Percentiles rank a stretch among this genome's conserved stretches.
Evolutionary conservation across 2,888 invertebrate genomes (phyloP).

Genomic region (Mallateleia sp.): DNA sequence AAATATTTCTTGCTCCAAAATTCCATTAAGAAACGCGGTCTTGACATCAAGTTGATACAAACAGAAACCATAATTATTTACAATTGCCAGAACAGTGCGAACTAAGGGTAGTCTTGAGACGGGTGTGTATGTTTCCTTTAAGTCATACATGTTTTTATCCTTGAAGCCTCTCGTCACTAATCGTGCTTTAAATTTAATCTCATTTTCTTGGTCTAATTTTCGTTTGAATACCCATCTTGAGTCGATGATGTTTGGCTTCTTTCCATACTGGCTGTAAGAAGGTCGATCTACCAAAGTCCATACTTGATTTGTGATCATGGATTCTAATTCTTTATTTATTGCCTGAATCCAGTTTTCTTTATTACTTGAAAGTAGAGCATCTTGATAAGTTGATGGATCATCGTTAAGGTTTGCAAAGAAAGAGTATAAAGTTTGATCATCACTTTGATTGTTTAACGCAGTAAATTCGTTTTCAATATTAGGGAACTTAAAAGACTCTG

Average conservation of each 20-base stretch:
- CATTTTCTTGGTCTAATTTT: constrained; percentile 53
- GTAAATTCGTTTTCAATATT: background rate
- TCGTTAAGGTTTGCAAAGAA: background rate
- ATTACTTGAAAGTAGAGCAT: background rate
- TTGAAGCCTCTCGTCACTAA: constrained; percentile 59
- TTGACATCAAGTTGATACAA: background rate
- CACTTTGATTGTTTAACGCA: too few relatives aligned
- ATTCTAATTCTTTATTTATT: constrained; percentile 56
- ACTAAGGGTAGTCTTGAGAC: constrained; percentile 3
- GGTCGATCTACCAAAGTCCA: constrained; percentile 49
- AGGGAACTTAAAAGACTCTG: too few relatives aligned
- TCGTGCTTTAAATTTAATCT: constrained; percentile 12
- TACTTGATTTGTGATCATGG: constrained; percentile 64
- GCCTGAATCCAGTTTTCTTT: constrained; percentile 42
- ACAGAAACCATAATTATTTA: constrained; percentile 49
- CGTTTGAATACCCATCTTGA: constrained; percentile 69
- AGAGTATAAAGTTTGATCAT: too few relatives aligned
- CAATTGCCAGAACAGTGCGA: constrained; percentile 46
- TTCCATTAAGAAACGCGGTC: background rate
- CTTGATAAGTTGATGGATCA: constrained; percentile 36
- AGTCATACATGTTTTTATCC: background rate
- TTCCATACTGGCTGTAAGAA: too few relatives aligned
- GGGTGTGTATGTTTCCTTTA: background rate
- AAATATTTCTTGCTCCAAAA: background rate
- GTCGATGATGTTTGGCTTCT: constrained; percentile 42